A percentile compares a stretch with the other conserved stretches of the same genome.
Evolutionary conservation across 2,888 invertebrate genomes (phyloP).

Genomic region (Sesamia inferens): DNA sequence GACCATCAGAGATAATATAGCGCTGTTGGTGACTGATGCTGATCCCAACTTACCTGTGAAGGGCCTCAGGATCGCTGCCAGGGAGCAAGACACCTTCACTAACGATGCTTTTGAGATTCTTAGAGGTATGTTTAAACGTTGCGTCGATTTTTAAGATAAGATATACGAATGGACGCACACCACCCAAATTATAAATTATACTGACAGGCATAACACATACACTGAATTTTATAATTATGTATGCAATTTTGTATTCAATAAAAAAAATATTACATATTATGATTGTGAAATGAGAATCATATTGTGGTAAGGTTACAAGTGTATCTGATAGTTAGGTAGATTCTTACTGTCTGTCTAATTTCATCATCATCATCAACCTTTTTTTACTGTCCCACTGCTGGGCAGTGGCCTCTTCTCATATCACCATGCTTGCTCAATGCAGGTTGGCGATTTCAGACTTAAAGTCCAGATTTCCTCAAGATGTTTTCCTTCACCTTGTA

Average conservation of each 20-base stretch:
- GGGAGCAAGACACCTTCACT: constrained; percentile 72
- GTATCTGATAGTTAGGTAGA: background rate
- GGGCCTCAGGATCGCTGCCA: constrained; percentile 78
- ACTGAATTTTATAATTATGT: background rate
- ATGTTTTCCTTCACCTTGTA: no score
- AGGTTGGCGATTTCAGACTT: no score
- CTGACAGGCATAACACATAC: background rate
- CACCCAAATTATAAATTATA: background rate
- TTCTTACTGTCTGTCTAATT: no score
- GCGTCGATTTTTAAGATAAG: background rate
- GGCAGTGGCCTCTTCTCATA: no score
- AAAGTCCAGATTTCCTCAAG: no score
- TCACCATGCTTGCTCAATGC: no score
- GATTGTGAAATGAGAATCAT: background rate
- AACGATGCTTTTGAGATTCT: constrained; percentile 78
- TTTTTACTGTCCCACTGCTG: no score
- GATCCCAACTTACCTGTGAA: constrained; percentile 73
- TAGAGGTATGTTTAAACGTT: constrained; percentile 66
- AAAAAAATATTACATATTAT: background rate
- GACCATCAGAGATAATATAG: constrained; percentile 78
- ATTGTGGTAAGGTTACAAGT: background rate
- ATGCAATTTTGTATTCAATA: background rate
- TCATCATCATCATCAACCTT: no score
- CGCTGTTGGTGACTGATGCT: constrained; percentile 80
- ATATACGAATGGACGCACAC: background rate